Conservation (phyloP, 1,140 invertebrate genomes). For the Elymnias hypermnestra region DNA sequence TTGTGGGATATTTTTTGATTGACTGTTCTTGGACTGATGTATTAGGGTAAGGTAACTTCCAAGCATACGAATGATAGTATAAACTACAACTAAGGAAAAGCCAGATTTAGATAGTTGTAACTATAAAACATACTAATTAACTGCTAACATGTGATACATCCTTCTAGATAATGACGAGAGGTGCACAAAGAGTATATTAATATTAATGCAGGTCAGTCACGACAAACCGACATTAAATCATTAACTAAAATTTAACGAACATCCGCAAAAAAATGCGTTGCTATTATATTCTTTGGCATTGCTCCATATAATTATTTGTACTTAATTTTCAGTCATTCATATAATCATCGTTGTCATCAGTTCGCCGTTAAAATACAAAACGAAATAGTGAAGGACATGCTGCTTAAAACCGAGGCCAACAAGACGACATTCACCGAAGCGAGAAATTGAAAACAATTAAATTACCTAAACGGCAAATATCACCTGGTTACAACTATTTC, state of each 20-base stretch:
- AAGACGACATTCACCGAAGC: conserved; percentile 26
- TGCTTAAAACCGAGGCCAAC: conserved; percentile 16
- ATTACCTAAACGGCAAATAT: conserved; percentile 12
- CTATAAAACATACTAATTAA: too few relatives aligned
- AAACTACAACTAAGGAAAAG: too few relatives aligned
- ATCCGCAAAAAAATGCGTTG: too few relatives aligned
- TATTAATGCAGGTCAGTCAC: background rate
- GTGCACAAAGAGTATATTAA: background rate
- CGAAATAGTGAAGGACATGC: conserved; percentile 18
- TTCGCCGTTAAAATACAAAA: conserved; percentile 9
- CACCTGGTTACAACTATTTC: conserved; percentile 12
- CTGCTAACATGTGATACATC: too few relatives aligned
- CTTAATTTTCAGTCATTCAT: conserved; percentile 13
- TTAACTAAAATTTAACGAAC: too few relatives aligned
- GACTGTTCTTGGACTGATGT: too few relatives aligned
- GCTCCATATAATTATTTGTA: conserved; percentile 9
- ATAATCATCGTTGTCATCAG: conserved; percentile 16
- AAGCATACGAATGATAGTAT: too few relatives aligned
- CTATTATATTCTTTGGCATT: conserved; percentile 14
- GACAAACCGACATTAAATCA: too few relatives aligned
- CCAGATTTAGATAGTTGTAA: too few relatives aligned
- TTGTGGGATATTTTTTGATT: too few relatives aligned
- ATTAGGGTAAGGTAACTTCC: too few relatives aligned
- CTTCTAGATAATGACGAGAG: too few relatives aligned
- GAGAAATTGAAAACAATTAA: conserved; percentile 31